Percentiles rank a stretch among this genome's conserved stretches.
phyloP scores from a whole-genome alignment of 2,888 invertebrate species.

The Cepaea hortensis region DNA sequence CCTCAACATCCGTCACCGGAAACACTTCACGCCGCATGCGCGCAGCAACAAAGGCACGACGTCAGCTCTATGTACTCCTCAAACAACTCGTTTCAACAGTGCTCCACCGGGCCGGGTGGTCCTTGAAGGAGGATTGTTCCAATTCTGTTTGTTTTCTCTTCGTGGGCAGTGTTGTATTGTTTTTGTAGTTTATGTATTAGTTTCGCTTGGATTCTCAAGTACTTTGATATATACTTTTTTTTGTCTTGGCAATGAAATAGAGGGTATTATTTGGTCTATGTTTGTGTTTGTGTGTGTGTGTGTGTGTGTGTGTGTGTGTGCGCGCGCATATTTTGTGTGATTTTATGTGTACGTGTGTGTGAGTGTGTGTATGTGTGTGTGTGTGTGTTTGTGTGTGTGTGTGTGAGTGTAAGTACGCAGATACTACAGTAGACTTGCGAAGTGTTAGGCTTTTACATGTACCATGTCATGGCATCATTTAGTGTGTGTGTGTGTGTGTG shows the following conservation, averaged over 20 bases:
- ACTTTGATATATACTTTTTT: not conserved
- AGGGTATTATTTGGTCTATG: too few species aligned
- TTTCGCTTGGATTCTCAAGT: too few species aligned
- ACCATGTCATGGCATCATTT: not conserved
- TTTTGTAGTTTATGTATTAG: too few species aligned
- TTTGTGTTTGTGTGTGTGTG: too few species aligned
- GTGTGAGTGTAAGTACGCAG: not conserved
- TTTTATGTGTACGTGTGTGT: too few species aligned
- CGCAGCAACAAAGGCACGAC: slow-evolving; percentile 48
- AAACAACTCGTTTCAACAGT: slow-evolving; percentile 50
- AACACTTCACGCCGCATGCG: slow-evolving; percentile 42
- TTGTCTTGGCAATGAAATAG: not conserved
- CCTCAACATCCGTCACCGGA: slow-evolving; percentile 47
- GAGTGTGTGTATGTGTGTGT: not conserved
- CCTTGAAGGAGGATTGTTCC: not conserved
- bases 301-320: too few species aligned
- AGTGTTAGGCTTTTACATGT: not conserved
- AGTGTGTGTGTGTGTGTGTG: too few species aligned
- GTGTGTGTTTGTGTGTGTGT: not conserved
- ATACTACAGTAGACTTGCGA: too few species aligned
- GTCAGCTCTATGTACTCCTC: slow-evolving; percentile 38
- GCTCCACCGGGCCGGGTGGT: slow-evolving; percentile 43
- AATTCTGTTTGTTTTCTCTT: not conserved
- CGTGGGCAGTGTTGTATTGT: too few species aligned
- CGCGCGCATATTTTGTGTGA: too few species aligned